These are phyloP conservation scores for Cottus gobio DNA, from an alignment of 2,113 vertebrate genomes.

Conservation along the genomic window DNA sequence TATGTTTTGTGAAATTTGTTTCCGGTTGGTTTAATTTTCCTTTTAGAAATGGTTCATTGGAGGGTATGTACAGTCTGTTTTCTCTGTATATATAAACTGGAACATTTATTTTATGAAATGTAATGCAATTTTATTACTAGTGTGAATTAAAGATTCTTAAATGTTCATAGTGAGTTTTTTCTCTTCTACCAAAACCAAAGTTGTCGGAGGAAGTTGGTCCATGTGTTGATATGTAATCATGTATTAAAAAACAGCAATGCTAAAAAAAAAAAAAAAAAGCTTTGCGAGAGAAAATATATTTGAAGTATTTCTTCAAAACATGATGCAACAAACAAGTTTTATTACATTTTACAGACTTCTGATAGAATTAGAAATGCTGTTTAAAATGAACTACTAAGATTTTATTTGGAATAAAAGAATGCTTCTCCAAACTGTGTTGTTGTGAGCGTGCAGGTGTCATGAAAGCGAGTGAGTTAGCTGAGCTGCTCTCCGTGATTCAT, in stretches of 20 bases:
- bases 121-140: slow-evolving; percentile 99
- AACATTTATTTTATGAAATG: slow-evolving; percentile 99
- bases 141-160: slow-evolving; percentile 99
- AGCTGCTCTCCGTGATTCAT: slow-evolving; percentile 68
- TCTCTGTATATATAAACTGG: slow-evolving; percentile 99
- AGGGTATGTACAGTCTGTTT: slow-evolving; percentile 99
- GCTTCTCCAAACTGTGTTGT: slow-evolving; percentile 80
- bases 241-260: slow-evolving; percentile 65
- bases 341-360: slow-evolving; percentile 77
- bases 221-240: slow-evolving; percentile 72
- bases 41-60: slow-evolving; percentile 87
- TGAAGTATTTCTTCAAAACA: slow-evolving; percentile 72
- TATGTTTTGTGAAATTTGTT: slow-evolving; percentile 93
- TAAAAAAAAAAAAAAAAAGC: slow-evolving; percentile 50
- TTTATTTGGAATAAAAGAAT: slow-evolving; percentile 84
- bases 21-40: slow-evolving; percentile 77
- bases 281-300: slow-evolving; percentile 67
- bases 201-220: slow-evolving; percentile 68
- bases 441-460: slow-evolving; percentile 77
- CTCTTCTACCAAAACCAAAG: slow-evolving; percentile 76
- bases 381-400: slow-evolving; percentile 77
- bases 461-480: slow-evolving; percentile 49
- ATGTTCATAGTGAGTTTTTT: slow-evolving; percentile 84
- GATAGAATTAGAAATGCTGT: slow-evolving; percentile 79
- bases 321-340: slow-evolving; percentile 73